Evolutionary conservation across 2,113 vertebrate genomes (phyloP).

Genomic region (Paratilapia polleni): DNA sequence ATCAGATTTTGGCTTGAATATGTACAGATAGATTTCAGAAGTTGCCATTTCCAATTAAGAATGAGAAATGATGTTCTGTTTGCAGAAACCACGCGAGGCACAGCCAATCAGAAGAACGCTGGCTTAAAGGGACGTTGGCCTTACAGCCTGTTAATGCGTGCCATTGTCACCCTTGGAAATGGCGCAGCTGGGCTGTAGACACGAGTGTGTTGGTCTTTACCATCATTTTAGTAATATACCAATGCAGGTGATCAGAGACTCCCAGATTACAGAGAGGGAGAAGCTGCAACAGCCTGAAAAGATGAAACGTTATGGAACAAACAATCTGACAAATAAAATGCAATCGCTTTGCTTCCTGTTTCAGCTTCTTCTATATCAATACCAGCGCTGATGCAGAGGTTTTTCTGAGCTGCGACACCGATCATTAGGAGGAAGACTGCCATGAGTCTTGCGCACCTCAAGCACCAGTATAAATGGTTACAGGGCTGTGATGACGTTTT

Average conservation of each 20-base stretch:
- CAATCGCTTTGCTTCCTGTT: background rate
- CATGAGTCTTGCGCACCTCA: background rate
- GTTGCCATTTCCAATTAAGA: background rate
- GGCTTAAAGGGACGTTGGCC: background rate
- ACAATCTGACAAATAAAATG: background rate
- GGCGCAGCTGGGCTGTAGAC: background rate
- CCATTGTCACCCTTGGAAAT: background rate
- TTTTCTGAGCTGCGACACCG: background rate
- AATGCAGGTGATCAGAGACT: background rate
- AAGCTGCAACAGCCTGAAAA: background rate
- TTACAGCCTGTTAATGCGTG: background rate
- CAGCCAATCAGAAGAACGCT: background rate
- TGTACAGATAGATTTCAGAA: background rate
- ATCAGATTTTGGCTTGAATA: background rate
- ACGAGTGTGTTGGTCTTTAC: background rate
- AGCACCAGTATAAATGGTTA: background rate
- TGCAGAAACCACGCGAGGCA: background rate
- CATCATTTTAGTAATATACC: background rate
- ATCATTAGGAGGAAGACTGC: background rate
- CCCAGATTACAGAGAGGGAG: background rate
- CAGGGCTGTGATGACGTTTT: background rate
- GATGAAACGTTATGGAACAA: background rate
- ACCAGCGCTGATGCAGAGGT: background rate
- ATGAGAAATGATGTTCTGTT: background rate
- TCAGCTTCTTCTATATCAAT: background rate